Conservation (phyloP, 2,113 vertebrate species). For the Otolemur garnettii region DNA sequence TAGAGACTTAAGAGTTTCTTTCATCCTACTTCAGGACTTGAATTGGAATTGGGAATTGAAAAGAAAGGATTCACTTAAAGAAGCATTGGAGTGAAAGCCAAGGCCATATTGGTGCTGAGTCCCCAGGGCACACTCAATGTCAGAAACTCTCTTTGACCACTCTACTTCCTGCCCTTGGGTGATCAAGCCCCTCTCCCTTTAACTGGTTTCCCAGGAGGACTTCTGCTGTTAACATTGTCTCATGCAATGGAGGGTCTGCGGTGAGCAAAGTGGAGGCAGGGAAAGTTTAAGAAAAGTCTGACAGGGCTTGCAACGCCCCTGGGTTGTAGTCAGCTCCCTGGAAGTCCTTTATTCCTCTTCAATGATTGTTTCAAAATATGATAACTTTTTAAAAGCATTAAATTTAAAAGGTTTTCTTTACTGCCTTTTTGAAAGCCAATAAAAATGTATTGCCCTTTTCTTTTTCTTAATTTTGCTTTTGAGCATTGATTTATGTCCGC, state of each 20-base stretch:
- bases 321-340: not conserved
- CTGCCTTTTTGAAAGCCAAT: conserved; percentile 13
- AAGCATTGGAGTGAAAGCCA: not conserved
- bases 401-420: not conserved
- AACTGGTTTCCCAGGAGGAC: not conserved
- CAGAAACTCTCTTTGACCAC: not conserved
- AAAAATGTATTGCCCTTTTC: not conserved
- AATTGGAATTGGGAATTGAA: not conserved
- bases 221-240: not conserved
- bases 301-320: not conserved
- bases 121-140: not conserved
- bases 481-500: not conserved
- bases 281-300: not conserved
- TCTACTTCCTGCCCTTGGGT: not conserved
- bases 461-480: not conserved
- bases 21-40: not conserved
- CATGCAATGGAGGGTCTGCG: not conserved
- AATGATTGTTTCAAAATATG: conserved; percentile 5
- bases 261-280: not conserved
- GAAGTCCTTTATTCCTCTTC: not conserved
- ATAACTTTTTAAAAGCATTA: not conserved
- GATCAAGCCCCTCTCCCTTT: not conserved
- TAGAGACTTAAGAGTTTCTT: not conserved
- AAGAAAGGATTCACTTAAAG: not conserved
- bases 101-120: not conserved